These are phyloP conservation scores for Caerostris darwini DNA, from an alignment of 1,140 invertebrate species.

Conservation along the genomic window DNA sequence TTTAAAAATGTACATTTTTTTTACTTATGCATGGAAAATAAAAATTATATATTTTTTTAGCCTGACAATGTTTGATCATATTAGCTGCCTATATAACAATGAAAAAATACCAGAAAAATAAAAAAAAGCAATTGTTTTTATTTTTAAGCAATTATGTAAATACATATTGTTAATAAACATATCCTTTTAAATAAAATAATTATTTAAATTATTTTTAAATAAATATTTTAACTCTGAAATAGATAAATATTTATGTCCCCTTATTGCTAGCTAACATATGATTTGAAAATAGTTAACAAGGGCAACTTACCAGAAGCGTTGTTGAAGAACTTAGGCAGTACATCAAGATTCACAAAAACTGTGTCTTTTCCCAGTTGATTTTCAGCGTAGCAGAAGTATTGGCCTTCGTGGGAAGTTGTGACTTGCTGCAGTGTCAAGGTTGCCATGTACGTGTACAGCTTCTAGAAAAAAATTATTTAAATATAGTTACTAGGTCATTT, in stretches of 20 bases:
- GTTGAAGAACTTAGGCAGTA: slow-evolving; percentile 37
- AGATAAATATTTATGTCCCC: neutral
- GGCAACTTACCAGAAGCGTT: slow-evolving; percentile 66
- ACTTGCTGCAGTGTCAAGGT: slow-evolving; percentile 88
- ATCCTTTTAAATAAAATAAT: neutral
- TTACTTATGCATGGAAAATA: too few relatives aligned
- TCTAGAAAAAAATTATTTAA: slow-evolving; percentile 79
- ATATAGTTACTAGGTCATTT: too few relatives aligned
- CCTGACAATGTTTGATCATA: too few relatives aligned
- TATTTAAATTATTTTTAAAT: neutral
- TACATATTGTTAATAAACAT: too few relatives aligned
- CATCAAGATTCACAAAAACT: slow-evolving; percentile 81
- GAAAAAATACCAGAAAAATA: too few relatives aligned
- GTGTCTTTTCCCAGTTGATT: slow-evolving; percentile 88
- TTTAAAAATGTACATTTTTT: too few relatives aligned
- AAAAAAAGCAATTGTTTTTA: too few relatives aligned
- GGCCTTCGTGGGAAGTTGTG: slow-evolving; percentile 87
- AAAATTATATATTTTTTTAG: too few relatives aligned
- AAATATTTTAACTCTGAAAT: neutral
- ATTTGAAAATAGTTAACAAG: neutral
- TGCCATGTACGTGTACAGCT: slow-evolving; percentile 87
- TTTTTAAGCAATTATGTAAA: too few relatives aligned
- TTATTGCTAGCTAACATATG: neutral
- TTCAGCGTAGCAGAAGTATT: slow-evolving; percentile 91
- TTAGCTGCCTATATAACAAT: too few relatives aligned